Conservation (phyloP, 2,888 invertebrate species). For the Elysia crispata region DNA sequence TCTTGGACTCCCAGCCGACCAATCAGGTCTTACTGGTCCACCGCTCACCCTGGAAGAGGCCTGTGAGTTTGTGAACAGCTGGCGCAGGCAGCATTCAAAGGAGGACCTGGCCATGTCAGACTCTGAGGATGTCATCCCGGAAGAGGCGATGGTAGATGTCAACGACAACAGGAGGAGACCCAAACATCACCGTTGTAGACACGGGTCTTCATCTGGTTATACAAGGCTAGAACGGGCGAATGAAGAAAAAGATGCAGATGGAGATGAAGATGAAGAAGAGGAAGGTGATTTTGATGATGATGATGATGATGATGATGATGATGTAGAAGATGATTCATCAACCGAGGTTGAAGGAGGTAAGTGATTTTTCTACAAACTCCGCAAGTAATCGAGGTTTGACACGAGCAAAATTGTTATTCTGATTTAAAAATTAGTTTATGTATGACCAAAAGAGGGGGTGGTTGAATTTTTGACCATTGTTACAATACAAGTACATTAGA, state of each 20-base stretch:
- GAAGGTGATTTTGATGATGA: background rate
- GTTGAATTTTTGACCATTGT: too few relatives aligned
- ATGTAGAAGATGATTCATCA: background rate
- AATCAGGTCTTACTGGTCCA: background rate
- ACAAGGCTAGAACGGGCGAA: too few relatives aligned
- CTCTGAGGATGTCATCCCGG: slow-evolving; percentile 18
- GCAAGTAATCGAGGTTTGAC: background rate
- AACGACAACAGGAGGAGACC: slow-evolving; percentile 44
- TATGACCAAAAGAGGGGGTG: too few relatives aligned
- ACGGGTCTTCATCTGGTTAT: too few relatives aligned
- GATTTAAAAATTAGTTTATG: too few relatives aligned
- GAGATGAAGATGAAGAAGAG: background rate
- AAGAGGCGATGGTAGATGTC: slow-evolving; percentile 20
- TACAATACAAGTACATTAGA: too few relatives aligned
- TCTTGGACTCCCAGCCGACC: slow-evolving; percentile 18
- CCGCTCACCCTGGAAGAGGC: slow-evolving; percentile 55
- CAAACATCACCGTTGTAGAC: background rate
- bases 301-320: background rate
- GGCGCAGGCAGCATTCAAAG: slow-evolving; percentile 53
- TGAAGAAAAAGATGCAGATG: too few relatives aligned
- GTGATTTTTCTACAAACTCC: too few relatives aligned
- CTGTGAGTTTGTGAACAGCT: slow-evolving; percentile 50
- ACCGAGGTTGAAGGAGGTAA: background rate
- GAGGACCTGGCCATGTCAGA: slow-evolving; percentile 51
- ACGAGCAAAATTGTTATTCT: too few relatives aligned